phyloP scores from a whole-genome alignment of 2,888 invertebrate species.

The Mythimna lalbum region DNA sequence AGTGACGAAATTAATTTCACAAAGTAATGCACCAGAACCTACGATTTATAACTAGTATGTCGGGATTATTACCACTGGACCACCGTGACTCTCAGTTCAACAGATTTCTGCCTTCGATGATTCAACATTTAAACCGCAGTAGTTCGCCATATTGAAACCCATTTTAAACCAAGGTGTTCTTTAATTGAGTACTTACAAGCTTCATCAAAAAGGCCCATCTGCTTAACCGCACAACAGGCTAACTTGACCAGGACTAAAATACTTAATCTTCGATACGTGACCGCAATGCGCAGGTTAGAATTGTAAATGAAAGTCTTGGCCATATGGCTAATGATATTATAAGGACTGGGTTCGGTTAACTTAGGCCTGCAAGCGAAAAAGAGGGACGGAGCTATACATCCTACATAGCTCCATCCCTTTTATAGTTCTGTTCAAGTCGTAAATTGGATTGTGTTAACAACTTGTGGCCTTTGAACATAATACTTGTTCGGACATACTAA shows the following conservation, averaged over 20 bases:
- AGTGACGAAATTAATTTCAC: too few relatives aligned
- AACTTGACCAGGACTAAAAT: constrained; percentile 70
- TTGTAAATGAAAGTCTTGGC: constrained; percentile 55
- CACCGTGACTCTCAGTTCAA: not conserved
- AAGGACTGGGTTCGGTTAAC: not conserved
- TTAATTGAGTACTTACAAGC: constrained; percentile 33
- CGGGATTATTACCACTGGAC: too few relatives aligned
- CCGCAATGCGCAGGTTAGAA: constrained; percentile 69
- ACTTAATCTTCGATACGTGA: constrained; percentile 68
- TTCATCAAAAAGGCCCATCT: constrained; percentile 40
- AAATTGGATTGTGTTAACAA: too few relatives aligned
- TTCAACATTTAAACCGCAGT: constrained; percentile 4
- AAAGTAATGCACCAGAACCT: too few relatives aligned
- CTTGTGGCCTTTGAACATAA: too few relatives aligned
- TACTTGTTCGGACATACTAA: not conserved
- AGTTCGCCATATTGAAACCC: not conserved
- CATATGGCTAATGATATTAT: constrained; percentile 61
- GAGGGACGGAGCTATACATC: too few relatives aligned
- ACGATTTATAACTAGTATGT: too few relatives aligned
- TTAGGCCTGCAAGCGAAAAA: not conserved
- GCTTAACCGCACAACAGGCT: constrained; percentile 67
- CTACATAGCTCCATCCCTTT: too few relatives aligned
- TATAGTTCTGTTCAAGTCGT: too few relatives aligned
- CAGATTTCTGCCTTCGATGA: constrained; percentile 8
- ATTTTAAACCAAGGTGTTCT: not conserved